phyloP scores from a whole-genome alignment of 2,797 vertebrate species.

The Malacoraja senta region DNA sequence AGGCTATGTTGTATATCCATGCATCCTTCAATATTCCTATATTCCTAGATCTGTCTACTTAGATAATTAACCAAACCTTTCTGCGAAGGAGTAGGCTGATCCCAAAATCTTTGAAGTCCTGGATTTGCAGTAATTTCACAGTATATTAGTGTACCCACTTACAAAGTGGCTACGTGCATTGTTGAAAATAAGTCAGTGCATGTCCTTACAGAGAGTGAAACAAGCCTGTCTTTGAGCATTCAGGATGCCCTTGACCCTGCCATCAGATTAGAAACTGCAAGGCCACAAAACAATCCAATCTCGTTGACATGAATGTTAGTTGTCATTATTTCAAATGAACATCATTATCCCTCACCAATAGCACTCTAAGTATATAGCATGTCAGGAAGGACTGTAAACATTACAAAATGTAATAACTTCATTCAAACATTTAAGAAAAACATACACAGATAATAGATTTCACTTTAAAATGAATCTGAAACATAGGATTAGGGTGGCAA shows the following conservation, averaged over 20 bases:
- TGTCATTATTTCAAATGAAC: conserved; percentile 7
- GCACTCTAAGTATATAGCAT: background rate
- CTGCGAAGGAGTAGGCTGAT: background rate
- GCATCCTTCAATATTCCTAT: background rate
- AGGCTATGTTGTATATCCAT: background rate
- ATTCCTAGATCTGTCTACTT: background rate
- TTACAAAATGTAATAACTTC: background rate
- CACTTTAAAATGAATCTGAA: background rate
- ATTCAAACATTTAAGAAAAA: background rate
- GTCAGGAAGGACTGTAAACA: background rate
- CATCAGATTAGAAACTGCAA: conserved; percentile 13
- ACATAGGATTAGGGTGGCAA: background rate
- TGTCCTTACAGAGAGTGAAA: background rate
- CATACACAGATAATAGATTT: background rate
- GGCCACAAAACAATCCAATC: conserved; percentile 2
- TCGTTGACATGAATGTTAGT: background rate
- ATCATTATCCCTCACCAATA: background rate
- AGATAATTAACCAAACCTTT: background rate
- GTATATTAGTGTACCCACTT: background rate
- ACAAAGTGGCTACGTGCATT: background rate
- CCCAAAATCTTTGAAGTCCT: background rate
- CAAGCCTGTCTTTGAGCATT: background rate
- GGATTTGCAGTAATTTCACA: background rate
- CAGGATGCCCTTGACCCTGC: conserved; percentile 2
- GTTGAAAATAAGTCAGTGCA: conserved; percentile 7